Evolutionary conservation across 1,140 invertebrate genomes (phyloP).

Genomic region (Pseudobourletiella spinata): DNA sequence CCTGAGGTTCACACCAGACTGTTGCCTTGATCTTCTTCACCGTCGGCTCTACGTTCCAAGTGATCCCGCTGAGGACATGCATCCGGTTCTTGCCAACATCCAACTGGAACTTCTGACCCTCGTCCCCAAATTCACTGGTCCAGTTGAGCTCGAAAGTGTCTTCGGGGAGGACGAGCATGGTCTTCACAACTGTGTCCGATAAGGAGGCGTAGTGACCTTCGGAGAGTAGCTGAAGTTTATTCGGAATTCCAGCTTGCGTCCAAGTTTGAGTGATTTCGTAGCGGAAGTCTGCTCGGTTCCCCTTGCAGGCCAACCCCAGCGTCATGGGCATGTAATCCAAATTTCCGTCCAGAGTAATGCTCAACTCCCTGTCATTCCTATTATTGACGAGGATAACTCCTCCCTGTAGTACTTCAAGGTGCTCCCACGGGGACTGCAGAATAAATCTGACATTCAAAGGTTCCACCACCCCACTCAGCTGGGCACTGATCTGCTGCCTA

Average conservation of each 20-base stretch:
- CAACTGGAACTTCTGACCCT: neutral
- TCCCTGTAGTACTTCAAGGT: conserved; percentile 10
- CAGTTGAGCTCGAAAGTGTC: conserved; percentile 9
- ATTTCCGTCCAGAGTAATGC: conserved; percentile 12
- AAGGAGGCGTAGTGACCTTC: neutral
- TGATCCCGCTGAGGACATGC: neutral
- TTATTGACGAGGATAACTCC: neutral
- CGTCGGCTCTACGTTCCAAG: conserved; percentile 3
- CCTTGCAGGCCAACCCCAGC: neutral
- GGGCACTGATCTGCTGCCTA: neutral
- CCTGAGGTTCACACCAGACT: conserved; percentile 7
- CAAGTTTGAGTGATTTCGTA: neutral
- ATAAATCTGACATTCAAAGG: conserved; percentile 2
- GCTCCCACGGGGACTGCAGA: conserved; percentile 12
- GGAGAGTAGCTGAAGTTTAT: neutral
- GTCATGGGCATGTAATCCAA: conserved; percentile 4
- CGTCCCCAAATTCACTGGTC: neutral
- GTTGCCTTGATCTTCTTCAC: conserved; percentile 6
- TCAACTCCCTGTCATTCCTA: neutral
- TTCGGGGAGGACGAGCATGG: neutral
- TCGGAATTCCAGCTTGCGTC: neutral
- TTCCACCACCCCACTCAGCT: neutral
- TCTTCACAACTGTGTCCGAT: neutral
- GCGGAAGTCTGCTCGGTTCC: neutral
- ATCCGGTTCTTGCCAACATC: neutral